Evolutionary conservation across 2,888 invertebrate genomes (phyloP), one percentile per base, ranked within the genome.

Genomic region (Himalopsyche anomala): DNA sequence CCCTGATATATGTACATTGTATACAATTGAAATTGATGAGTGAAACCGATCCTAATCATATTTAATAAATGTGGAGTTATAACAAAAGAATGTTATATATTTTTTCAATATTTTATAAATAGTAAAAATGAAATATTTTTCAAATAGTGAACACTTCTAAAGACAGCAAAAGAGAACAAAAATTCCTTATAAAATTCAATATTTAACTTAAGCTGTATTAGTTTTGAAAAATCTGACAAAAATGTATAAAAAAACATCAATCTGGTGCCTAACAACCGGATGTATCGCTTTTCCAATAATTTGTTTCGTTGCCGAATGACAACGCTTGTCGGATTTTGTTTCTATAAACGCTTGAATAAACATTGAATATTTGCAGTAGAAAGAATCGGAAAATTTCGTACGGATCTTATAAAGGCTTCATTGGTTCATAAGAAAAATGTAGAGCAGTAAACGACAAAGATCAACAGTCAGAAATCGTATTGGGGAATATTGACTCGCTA

Each of bases 341-440:
- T 74, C 74, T 74, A 15, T 28, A 74, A 5, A 74, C 74, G 74
- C 74, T 74, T 74, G 74, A 74, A 74, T 74, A 74, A 74, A 74
- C 38, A 74, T 74, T 74, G 74, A 74, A 74, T 74, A 74, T 74
- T 74, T 74, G 74, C 38, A 74, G 74, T 74, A 36, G 28, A 74
- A 36, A 74, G 74, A 74, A 36, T 74, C 74, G 74, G 17, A 74
- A 74, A 74, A 74, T 74, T 74, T 74, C 36, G 4, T 5, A 36
- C 74, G 38, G 74, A 38, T 74, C 74, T 74, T 74, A 36, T 74
- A 74, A 74, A 74, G 38, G 74, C 74, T 74, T 74, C 74, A 74
- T 74, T 74, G 74, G 74, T 74, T 74, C 74, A 74, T 74, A 74
- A 74, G 38, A 36, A 74, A 74, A 74, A 74, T 74, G 74, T 74